Percentiles rank a stretch among this genome's conserved stretches.
Conservation (phyloP, 2,113 vertebrate genomes). For the Chinchilla lanigera region DNA sequence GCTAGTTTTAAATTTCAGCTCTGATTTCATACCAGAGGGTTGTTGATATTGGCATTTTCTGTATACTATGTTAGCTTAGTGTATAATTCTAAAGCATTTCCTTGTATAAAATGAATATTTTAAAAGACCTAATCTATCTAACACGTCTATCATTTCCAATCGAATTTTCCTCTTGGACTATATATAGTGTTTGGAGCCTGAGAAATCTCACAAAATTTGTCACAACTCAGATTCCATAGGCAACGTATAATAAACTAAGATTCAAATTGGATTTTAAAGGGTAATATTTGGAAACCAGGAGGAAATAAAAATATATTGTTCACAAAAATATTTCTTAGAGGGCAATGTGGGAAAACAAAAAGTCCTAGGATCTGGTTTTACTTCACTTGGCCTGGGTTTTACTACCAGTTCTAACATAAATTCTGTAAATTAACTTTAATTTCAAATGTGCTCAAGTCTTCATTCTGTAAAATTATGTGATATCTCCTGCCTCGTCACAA, state of each 20-base stretch:
- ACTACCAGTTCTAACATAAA: background rate
- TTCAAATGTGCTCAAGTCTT: background rate
- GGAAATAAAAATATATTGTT: conserved; percentile 41
- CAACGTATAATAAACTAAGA: background rate
- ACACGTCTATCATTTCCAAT: conserved; percentile 40
- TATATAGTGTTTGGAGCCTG: background rate
- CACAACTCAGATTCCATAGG: conserved; percentile 26
- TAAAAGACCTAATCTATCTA: background rate
- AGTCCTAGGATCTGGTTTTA: background rate
- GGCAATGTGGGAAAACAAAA: background rate
- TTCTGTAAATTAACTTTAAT: background rate
- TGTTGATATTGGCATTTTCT: conserved; percentile 52
- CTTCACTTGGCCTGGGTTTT: background rate
- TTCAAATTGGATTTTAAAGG: conserved; percentile 41
- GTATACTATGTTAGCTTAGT: background rate
- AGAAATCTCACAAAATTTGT: conserved; percentile 43
- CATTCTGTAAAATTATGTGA: background rate
- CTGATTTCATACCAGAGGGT: background rate
- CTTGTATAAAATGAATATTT: conserved; percentile 55
- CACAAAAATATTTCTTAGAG: background rate
- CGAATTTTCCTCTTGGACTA: conserved; percentile 6
- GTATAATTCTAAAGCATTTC: conserved; percentile 45
- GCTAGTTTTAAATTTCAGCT: conserved; percentile 23
- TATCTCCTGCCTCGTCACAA: background rate
- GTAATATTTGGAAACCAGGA: conserved; percentile 38